These are phyloP conservation scores for Volucella bombylans DNA, from an alignment of 2,888 invertebrate genomes.

Conservation along the genomic window DNA sequence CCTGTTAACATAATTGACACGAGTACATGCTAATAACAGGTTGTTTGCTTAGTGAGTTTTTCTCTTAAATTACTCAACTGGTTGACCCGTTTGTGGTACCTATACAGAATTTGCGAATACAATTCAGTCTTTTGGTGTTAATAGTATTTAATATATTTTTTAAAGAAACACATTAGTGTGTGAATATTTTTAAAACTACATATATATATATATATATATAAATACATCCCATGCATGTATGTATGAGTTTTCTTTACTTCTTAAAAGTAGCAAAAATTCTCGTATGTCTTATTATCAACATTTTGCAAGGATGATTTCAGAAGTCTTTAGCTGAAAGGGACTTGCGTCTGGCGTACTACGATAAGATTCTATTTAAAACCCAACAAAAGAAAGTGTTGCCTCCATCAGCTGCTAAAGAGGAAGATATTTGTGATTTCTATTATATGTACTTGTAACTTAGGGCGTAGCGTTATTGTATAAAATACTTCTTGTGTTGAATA, in stretches of 20 bases:
- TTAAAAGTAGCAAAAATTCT: neutral
- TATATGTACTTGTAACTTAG: neutral
- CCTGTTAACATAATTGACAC: slow-evolving; percentile 44
- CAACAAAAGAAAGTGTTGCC: neutral
- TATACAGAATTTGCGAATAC: neutral
- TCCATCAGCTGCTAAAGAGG: neutral
- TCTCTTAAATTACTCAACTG: slow-evolving; percentile 50
- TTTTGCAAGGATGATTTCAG: slow-evolving; percentile 61
- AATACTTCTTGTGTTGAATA: no score
- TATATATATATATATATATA: neutral
- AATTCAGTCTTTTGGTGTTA: slow-evolving; percentile 4
- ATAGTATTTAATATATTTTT: slow-evolving; percentile 12
- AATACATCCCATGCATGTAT: no score
- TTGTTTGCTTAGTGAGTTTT: slow-evolving; percentile 35
- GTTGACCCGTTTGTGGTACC: slow-evolving; percentile 38
- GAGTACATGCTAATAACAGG: neutral
- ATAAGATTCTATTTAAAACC: slow-evolving; percentile 48
- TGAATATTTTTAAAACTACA: no score
- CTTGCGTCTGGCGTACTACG: slow-evolving; percentile 39
- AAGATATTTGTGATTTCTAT: neutral
- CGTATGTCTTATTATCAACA: slow-evolving; percentile 46
- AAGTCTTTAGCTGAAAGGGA: slow-evolving; percentile 15
- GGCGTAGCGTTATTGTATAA: neutral
- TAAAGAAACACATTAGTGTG: neutral
- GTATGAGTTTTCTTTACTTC: neutral